Base-by-base conservation (phyloP, 1,140 invertebrate genomes). In the Gerris buenoi region DNA sequence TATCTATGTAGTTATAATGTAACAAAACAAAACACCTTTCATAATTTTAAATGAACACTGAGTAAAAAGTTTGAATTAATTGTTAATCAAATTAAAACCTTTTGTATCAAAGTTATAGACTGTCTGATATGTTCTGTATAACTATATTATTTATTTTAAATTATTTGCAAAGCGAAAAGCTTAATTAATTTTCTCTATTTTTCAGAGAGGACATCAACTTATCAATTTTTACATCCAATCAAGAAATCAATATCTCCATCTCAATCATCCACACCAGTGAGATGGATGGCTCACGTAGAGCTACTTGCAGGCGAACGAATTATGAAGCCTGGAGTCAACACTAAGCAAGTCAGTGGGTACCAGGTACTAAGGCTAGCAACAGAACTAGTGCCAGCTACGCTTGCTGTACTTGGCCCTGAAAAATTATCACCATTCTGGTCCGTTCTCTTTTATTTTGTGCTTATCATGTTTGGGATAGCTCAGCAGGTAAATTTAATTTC, bases 391-490 rank as follows among this genome's bases (percentile, higher is more conserved):
- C 92, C 92, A 0, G 88, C 90, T 0, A 88, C 89, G 1, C 78
- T 92, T 1, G 88, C 89, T 0, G 77, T 89, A 23, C 77, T 89
- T 15, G 85, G 85, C 1, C 79, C 84, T 5, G 81, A 84, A 25
- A 72, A 72, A 65, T 81, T 87, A 2, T 90, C 88, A 0, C 87
- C 89, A 15, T 89, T 90, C 73, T 95, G 91, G 91, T 87, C 89
- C 0, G 85, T 91, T 10, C 81, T 93, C 18, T 91, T 92, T 72
- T 95, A 93, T 76, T 87, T 89, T 71, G 85, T 87, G 62, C 81
- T 94, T 63, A 89, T 93, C 64, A 78, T 90, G 65, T 93, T 95
- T 73, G 91, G 91, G 0, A 82, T 95, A 25, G 88, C 88, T 1
- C 91, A 94, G 74, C 87, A 90, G 79, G 83, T 84, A 69, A 64